phyloP scores from a whole-genome alignment of 1,140 invertebrate species.

The Zeugodacus cucurbitae region DNA sequence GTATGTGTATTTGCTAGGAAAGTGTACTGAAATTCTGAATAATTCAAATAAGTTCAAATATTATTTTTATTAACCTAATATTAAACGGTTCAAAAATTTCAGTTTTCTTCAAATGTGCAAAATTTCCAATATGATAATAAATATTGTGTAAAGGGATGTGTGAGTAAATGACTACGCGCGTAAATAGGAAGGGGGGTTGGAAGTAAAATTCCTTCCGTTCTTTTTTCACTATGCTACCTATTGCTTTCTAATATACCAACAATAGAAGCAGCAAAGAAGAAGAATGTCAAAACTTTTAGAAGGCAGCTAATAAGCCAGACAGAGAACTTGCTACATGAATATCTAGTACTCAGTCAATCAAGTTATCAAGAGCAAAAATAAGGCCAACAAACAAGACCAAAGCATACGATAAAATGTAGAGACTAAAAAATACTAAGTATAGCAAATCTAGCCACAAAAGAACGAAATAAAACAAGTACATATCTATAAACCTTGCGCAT shows the following conservation, averaged over 20 bases:
- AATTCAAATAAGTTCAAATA: not conserved
- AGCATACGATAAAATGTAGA: not conserved
- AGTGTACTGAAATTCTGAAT: not conserved
- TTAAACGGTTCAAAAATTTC: not conserved
- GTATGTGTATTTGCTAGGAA: not conserved
- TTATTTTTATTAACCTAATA: not conserved
- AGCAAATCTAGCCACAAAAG: not conserved
- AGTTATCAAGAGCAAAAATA: conserved; percentile 45
- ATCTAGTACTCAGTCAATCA: conserved; percentile 41
- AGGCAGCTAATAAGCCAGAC: conserved; percentile 42
- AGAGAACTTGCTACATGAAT: not conserved
- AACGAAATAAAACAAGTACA: not conserved
- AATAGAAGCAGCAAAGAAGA: conserved; percentile 51
- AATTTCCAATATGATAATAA: not conserved
- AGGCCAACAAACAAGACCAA: conserved; percentile 46
- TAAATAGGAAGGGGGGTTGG: conserved; percentile 11
- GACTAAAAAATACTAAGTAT: not conserved
- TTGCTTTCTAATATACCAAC: conserved; percentile 62
- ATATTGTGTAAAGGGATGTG: not conserved
- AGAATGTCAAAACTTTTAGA: conserved; percentile 34
- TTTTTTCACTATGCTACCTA: conserved; percentile 43
- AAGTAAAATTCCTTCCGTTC: conserved; percentile 19
- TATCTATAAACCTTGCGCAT: not conserved
- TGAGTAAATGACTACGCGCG: not conserved
- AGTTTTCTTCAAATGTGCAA: not conserved